Conservation (phyloP, 53 echinoderm and acorn worm species). For the Holothuria scabra region DNA sequence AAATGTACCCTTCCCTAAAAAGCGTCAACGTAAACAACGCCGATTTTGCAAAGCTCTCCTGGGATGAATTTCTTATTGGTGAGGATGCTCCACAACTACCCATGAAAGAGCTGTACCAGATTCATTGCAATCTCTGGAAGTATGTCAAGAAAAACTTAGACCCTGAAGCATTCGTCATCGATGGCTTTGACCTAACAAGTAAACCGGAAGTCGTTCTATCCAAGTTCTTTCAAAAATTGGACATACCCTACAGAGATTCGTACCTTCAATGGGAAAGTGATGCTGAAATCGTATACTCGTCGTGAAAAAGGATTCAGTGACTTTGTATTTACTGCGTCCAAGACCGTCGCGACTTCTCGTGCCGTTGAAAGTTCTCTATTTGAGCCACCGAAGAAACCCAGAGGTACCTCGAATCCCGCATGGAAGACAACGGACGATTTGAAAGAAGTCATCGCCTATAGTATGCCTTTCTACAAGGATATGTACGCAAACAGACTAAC, state of each 20-base stretch:
- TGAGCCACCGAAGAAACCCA: neutral
- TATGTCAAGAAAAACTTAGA: neutral
- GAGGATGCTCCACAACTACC: neutral
- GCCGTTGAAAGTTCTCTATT: neutral
- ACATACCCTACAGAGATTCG: constrained; percentile 8
- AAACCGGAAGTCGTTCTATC: neutral
- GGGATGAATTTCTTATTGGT: neutral
- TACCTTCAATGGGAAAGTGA: neutral
- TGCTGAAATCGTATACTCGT: constrained; percentile 5
- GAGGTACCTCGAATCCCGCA: neutral
- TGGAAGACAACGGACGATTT: constrained; percentile 22
- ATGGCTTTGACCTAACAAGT: constrained; percentile 16
- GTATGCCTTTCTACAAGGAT: neutral
- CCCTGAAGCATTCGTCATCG: constrained; percentile 1
- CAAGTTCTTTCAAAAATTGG: neutral
- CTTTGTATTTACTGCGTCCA: neutral
- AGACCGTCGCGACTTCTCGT: constrained; percentile 1
- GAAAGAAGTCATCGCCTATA: neutral
- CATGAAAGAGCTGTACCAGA: neutral
- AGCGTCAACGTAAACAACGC: neutral
- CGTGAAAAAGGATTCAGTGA: neutral
- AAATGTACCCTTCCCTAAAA: neutral
- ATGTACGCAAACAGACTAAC: too few species aligned
- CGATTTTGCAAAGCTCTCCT: neutral
- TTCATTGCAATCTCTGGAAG: constrained; percentile 5